Evolutionary conservation across 2,888 invertebrate genomes (phyloP), one percentile per base, ranked within the genome.

Genomic region (Melanargia galathea): DNA sequence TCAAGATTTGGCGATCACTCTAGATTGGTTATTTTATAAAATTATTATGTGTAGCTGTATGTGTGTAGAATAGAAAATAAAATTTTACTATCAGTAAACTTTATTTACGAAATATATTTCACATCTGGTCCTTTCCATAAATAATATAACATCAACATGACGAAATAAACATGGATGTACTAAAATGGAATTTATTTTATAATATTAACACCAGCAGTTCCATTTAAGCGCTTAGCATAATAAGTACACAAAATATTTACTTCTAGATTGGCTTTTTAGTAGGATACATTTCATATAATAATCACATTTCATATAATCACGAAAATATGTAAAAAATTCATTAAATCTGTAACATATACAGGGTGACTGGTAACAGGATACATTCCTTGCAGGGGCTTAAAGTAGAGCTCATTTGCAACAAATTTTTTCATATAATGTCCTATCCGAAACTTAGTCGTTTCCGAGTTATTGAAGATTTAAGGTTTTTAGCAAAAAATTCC

Each of bases 121-220:
- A 71, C 71, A 70, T 70, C 70, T 74, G 69, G 70, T 73, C 70
- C 70, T 72, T 71, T 69, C 72, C 70, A 71, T 65, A 69, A 64
- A 30, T 69, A 75, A 26, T 69, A 72, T 69, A 73, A 71, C 22
- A 62, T 63, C 48, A 64, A 57, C 26, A 59, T 43, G 18, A 52
- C 24, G 49, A 59, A 59, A 63, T 59, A 62, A 61, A 65, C 38
- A 33, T 38, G 22, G 55, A 56, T 40, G 40, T 52, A 52, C 48
- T 49, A 65, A 68, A 75, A 73, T 77, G 77, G 77, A 78, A 78
- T 76, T 71, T 46, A 43, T 62, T 64, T 60, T 30, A 64, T 26
- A 66, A 70, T 62, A 70, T 70, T 66, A 73, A 69, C 62, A 69
- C 63, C 70, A 71, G 65, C 70, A 70, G 64, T 70, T 68, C 69